Evolutionary conservation across 1,140 invertebrate genomes (phyloP).

Genomic region (Zaprionus capensis): DNA sequence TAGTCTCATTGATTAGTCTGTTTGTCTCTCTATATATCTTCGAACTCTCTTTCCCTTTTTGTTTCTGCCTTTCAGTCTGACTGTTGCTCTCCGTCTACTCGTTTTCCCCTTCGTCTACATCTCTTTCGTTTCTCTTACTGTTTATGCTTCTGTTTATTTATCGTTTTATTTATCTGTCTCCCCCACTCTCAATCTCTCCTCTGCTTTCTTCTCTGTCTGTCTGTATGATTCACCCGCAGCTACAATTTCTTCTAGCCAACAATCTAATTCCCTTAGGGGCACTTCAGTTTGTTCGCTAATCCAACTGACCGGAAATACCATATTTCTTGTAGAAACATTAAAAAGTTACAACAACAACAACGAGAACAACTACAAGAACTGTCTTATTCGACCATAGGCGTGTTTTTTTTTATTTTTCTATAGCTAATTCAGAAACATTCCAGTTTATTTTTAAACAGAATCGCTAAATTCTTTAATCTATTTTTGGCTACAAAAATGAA

Average conservation of each 20-base stretch:
- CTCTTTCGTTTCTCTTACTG: background rate
- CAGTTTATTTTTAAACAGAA: slow-evolving; percentile 78
- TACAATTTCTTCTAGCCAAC: background rate
- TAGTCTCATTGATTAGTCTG: no score
- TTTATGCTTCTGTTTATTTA: background rate
- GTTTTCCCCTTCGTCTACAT: background rate
- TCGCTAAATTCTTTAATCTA: slow-evolving; percentile 77
- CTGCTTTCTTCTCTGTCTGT: background rate
- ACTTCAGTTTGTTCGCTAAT: slow-evolving; percentile 16
- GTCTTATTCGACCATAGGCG: slow-evolving; percentile 39
- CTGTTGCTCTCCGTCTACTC: no score
- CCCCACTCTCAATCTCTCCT: no score
- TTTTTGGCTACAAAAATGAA: slow-evolving; percentile 57
- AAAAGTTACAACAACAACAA: slow-evolving; percentile 28
- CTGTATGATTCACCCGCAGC: background rate
- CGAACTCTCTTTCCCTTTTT: background rate
- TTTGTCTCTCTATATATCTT: background rate
- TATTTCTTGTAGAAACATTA: slow-evolving; percentile 29
- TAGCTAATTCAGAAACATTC: slow-evolving; percentile 77
- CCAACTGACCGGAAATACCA: slow-evolving; percentile 46
- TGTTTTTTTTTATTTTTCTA: slow-evolving; percentile 19
- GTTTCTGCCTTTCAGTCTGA: background rate
- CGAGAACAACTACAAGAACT: slow-evolving; percentile 54
- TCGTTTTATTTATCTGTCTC: background rate
- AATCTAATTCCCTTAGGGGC: background rate